Evolutionary conservation across 2,113 vertebrate genomes (phyloP), one percentile per base, ranked within the genome.

Genomic region (Microtus oregoni): DNA sequence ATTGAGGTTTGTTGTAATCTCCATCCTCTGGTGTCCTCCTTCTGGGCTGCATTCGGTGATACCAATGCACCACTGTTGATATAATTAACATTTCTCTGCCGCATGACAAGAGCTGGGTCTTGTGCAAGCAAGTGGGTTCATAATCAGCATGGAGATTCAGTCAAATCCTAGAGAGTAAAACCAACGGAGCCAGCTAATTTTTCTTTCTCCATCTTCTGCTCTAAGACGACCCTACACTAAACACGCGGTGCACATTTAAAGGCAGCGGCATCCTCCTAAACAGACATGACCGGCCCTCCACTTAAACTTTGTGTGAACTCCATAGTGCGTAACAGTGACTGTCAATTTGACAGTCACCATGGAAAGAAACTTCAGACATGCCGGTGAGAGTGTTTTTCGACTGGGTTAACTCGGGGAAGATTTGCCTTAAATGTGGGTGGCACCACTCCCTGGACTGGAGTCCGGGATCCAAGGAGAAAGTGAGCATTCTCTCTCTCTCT

Each of bases 21-120:
- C 38, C 7, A 0, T 9, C 28, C 70, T 3, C 0, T 1, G 1
- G 41, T 3, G 22, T 7, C 55, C 52, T 7, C 1, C 2, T 47
- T 86, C 38, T 26, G 19, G 7, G 28, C 28, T 7, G 75, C 52
- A 14, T 0, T 15, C 24, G 3, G 6, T 0, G 15, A 35, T 1
- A 9, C 3, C 10, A 1, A 6, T 0, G 24, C 61, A 1, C 20
- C 63, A 1, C 61, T 19, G 8, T 22, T 14, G 20, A 22, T 87
- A 4, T 9, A n/a, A 47, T 19, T 1, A 20, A 72, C 47, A 61
- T 19, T 12, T 3, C 63, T 1, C 41, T n/a, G 32, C 32, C 15
- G 12, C 61, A 38, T 13, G 63, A 17, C 1, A 1, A 7, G 24
- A 26, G 13, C 70, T 58, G 28, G 63, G 58, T n/a, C 14, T 15